Evolutionary conservation across 2,888 invertebrate species (phyloP).

Genomic region (Pseudococcus viburni): DNA sequence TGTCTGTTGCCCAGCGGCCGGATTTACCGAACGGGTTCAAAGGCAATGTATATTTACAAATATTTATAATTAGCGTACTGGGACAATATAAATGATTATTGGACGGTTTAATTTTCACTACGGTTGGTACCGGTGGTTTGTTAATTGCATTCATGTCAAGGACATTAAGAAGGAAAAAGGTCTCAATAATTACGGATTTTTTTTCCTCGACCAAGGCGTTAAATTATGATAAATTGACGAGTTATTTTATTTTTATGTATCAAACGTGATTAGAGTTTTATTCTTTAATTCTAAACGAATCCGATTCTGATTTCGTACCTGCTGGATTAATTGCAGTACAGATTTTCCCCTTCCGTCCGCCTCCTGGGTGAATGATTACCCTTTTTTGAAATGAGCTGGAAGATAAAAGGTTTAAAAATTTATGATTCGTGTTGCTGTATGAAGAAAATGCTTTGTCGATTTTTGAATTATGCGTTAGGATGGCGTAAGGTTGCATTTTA

Average conservation of each 20-base stretch:
- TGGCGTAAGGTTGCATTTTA: no score
- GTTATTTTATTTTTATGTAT: neutral
- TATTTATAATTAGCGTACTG: constrained; percentile 47
- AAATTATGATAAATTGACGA: constrained; percentile 10
- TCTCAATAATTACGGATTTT: neutral
- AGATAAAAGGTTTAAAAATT: neutral
- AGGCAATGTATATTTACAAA: constrained; percentile 8
- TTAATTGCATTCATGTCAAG: constrained; percentile 18
- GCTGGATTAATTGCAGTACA: neutral
- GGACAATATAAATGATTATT: constrained; percentile 37
- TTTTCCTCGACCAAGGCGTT: neutral
- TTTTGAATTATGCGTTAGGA: neutral
- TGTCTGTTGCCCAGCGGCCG: constrained; percentile 38
- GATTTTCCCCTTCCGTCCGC: neutral
- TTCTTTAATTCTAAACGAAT: neutral
- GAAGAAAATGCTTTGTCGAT: neutral
- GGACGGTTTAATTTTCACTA: constrained; percentile 15
- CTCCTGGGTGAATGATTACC: neutral
- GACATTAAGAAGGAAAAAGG: neutral
- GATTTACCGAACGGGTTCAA: constrained; percentile 35
- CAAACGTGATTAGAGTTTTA: neutral
- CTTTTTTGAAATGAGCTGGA: neutral
- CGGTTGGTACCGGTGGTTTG: neutral
- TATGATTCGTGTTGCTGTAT: neutral
- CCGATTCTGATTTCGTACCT: neutral